phyloP scores from a whole-genome alignment of 2,113 vertebrate genomes.

The Corythoichthys haematopterus region DNA sequence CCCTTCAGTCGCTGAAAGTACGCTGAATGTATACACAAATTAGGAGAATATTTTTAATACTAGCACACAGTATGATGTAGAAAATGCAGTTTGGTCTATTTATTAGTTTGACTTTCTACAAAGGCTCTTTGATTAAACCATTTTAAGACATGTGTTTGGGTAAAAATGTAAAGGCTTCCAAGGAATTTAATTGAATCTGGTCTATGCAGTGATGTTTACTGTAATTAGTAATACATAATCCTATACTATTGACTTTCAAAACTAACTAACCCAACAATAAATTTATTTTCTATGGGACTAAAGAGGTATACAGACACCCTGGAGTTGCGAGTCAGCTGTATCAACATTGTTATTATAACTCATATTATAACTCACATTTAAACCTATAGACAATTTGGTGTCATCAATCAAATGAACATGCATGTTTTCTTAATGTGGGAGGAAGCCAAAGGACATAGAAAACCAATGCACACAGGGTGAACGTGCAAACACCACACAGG shows the following conservation, averaged over 20 bases:
- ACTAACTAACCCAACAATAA: too few species aligned
- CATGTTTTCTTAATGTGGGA: background rate
- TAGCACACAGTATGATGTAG: background rate
- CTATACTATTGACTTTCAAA: too few species aligned
- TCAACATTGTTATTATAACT: too few species aligned
- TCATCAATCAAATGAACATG: too few species aligned
- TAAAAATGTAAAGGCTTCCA: too few species aligned
- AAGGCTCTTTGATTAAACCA: background rate
- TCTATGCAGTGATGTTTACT: too few species aligned
- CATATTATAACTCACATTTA: background rate
- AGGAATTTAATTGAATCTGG: too few species aligned
- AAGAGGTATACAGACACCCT: background rate
- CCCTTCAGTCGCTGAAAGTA: slow-evolving; percentile 50
- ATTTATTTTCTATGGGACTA: too few species aligned
- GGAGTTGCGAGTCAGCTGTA: background rate
- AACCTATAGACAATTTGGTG: too few species aligned
- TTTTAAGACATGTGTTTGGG: background rate
- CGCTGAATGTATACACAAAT: slow-evolving; percentile 34
- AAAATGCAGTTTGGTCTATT: background rate
- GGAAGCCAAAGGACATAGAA: background rate
- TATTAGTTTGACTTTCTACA: background rate
- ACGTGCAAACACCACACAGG: background rate
- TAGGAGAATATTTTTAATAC: background rate
- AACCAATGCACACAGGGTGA: background rate
- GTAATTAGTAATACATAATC: too few species aligned